Base-by-base conservation (phyloP, 2,888 invertebrate genomes). In the Acanthosoma haemorrhoidale region DNA sequence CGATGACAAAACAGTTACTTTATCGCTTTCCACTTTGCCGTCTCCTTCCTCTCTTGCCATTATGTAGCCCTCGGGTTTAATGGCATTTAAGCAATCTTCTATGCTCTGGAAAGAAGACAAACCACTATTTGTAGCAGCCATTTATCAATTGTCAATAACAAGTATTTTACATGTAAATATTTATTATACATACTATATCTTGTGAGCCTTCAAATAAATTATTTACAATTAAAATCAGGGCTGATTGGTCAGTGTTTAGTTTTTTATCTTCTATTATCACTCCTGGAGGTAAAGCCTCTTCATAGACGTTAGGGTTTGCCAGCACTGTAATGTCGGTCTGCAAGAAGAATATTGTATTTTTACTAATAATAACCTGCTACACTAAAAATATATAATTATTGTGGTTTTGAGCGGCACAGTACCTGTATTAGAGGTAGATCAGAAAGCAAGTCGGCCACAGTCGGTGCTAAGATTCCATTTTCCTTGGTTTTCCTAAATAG, bases 281-380 rank as follows among this genome's bases (percentile, higher is more conserved):
- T 31, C 81, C 79, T 0, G 80, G 75, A 75, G 87, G 87, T 72
- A 85, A 87, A 2, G 88, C 86, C 73, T 86, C 85, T 0, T 88
- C 81, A 2, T 83, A 83, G 1, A 90, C 81, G 9, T 77, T 74
- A 3, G 76, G 64, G 2, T 78, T 71, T 3, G 76, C 74, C 1
- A 88, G 77, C 0, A 90, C 79, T 64, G 83, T 80, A 0, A 88
- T 80, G 60, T 89, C 87, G 0, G 88, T 85, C 75, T 89, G 87
- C 3, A 90, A 78, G 0, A 41, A n/a, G 57, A 61, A 32, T 32
- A n/a, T 32, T 32, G 4, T 57, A 29, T 29, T 2, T 57, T 57
- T 1, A n/a, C n/a, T n/a, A n/a, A n/a, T n/a, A n/a, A n/a, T n/a
- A n/a, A n/a, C n/a, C n/a, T n/a, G n/a, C n/a, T n/a, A n/a, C n/a